Conservation (phyloP, 2,888 invertebrate species). For the Pecten maximus region DNA sequence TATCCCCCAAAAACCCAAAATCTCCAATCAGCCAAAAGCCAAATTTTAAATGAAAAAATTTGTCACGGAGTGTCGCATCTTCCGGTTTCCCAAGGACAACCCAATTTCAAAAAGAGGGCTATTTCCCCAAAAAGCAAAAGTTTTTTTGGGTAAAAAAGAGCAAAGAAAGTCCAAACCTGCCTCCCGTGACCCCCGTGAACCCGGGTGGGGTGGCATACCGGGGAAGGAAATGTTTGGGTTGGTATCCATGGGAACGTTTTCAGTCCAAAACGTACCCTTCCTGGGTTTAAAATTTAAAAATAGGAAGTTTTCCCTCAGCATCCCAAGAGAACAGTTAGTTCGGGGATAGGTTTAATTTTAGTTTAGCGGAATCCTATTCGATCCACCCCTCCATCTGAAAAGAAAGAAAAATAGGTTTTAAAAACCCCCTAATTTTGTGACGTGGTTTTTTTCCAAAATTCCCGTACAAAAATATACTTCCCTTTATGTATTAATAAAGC, state of each 20-base stretch:
- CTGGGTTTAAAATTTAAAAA: not conserved
- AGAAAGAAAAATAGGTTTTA: not conserved
- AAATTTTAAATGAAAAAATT: conserved; percentile 82
- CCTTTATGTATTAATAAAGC: not conserved
- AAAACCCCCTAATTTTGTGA: not conserved
- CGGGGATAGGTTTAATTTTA: not conserved
- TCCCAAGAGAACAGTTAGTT: not conserved
- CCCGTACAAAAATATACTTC: not conserved
- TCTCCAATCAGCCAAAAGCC: conserved; percentile 80
- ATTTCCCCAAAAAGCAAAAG: conserved; percentile 81
- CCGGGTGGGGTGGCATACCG: not conserved
- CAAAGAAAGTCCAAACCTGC: conserved; percentile 69
- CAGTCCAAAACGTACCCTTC: not conserved
- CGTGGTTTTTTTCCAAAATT: not conserved
- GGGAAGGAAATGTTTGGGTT: not conserved
- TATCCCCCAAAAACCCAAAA: conserved; percentile 79
- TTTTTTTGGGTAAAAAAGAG: conserved; percentile 79
- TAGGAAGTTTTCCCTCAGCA: not conserved
- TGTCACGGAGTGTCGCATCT: conserved; percentile 81
- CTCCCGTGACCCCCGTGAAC: conserved; percentile 53
- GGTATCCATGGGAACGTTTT: not conserved
- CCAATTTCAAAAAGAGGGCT: conserved; percentile 78
- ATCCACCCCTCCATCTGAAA: not conserved
- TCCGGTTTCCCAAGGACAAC: conserved; percentile 79
- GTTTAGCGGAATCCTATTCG: not conserved